These are phyloP conservation scores for Drosophila erecta DNA, from an alignment of 1,140 invertebrate species.

Conservation along the genomic window DNA sequence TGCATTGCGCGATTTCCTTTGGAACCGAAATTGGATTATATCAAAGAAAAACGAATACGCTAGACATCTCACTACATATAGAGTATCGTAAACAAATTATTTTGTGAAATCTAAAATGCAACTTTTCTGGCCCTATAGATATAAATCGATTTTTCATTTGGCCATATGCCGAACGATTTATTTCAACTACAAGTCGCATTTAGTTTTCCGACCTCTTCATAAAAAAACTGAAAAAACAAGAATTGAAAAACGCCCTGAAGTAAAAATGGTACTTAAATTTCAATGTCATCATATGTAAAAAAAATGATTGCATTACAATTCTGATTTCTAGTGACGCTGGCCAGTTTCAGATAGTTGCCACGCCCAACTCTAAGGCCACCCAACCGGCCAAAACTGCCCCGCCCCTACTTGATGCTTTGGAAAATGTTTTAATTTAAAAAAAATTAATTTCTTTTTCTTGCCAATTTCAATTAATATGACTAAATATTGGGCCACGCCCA, in stretches of 20 bases:
- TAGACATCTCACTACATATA: neutral
- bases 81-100: constrained; percentile 32
- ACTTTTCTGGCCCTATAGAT: constrained; percentile 48
- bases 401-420: too few species aligned
- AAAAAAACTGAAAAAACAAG: neutral
- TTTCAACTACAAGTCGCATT: constrained; percentile 16
- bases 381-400: too few species aligned
- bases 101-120: constrained; percentile 40
- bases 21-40: constrained; percentile 59
- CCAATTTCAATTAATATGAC: too few species aligned
- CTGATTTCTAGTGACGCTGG: too few species aligned
- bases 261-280: too few species aligned
- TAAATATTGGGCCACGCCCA: too few species aligned
- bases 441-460: too few species aligned
- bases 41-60: neutral
- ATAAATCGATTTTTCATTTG: constrained; percentile 39
- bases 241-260: neutral
- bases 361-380: too few species aligned
- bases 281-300: neutral
- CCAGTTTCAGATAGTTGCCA: too few species aligned
- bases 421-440: too few species aligned
- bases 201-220: neutral
- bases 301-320: neutral
- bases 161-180: constrained; percentile 20
- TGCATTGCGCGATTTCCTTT: constrained; percentile 57